These are phyloP conservation scores for Zygothrica quintamaculata DNA, from an alignment of 2,888 invertebrate genomes.

Conservation along the genomic window DNA sequence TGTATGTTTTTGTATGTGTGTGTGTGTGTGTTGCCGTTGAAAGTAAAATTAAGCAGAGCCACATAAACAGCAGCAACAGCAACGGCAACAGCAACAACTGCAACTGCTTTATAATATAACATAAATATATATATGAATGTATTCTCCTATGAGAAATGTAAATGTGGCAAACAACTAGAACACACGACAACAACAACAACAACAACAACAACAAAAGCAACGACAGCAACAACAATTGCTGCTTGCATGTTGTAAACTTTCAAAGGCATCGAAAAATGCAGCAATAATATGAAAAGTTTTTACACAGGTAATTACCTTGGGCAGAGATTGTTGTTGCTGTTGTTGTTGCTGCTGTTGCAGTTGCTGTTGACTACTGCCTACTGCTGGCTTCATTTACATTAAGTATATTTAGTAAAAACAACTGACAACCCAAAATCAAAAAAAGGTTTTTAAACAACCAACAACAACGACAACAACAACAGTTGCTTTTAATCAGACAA, in stretches of 20 bases:
- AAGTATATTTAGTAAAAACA: conserved; percentile 24
- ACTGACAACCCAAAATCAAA: conserved; percentile 24
- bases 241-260: conserved; percentile 51
- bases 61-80: conserved; percentile 34
- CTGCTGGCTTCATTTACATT: conserved; percentile 31
- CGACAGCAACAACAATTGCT: conserved; percentile 37
- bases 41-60: conserved; percentile 68
- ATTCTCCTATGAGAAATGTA: conserved; percentile 55
- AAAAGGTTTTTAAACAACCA: conserved; percentile 8
- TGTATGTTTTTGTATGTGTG: conserved; percentile 21
- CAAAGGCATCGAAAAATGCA: conserved; percentile 55
- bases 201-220: conserved; percentile 18
- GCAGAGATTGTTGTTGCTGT: conserved; percentile 58
- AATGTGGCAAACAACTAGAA: conserved; percentile 65
- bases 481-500: conserved; percentile 44
- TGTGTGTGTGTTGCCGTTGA: conserved; percentile 54
- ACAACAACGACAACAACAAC: background rate
- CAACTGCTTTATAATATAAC: conserved; percentile 49
- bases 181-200: conserved; percentile 29
- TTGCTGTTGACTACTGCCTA: conserved; percentile 13
- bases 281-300: conserved; percentile 66
- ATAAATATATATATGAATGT: conserved; percentile 70
- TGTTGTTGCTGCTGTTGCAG: conserved; percentile 11
- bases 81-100: no score
- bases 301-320: conserved; percentile 60